These are phyloP conservation scores for Paradisaea rubra DNA, from an alignment of 2,113 vertebrate genomes.

Conservation along the genomic window DNA sequence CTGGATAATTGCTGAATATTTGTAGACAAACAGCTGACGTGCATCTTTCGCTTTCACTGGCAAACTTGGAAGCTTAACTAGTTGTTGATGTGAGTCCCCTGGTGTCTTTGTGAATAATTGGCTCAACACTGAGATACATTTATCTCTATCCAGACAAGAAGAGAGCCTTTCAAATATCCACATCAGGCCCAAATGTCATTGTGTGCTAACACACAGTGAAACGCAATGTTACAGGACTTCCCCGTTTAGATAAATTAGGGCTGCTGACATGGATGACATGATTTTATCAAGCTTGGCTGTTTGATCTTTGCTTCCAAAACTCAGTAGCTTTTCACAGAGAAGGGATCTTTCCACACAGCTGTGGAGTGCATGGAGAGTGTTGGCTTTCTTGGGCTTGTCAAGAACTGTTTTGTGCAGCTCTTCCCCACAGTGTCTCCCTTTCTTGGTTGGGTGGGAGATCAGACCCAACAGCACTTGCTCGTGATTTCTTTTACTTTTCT, in stretches of 20 bases:
- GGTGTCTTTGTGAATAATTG: slow-evolving; percentile 2
- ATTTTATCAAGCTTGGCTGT: background rate
- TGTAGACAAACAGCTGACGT: slow-evolving; percentile 48
- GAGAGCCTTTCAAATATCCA: background rate
- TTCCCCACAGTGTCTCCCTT: background rate
- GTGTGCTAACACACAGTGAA: background rate
- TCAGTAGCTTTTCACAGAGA: background rate
- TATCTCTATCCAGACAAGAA: background rate
- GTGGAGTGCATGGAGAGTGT: background rate
- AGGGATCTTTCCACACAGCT: background rate
- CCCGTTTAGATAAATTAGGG: background rate
- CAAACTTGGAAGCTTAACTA: slow-evolving; percentile 3
- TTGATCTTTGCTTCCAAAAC: background rate
- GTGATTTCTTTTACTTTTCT: accelerated
- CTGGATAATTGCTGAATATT: slow-evolving; percentile 52
- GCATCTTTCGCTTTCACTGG: background rate
- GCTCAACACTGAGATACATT: background rate
- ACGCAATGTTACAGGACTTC: background rate
- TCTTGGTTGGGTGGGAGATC: background rate
- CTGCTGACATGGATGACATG: background rate
- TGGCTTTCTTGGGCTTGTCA: background rate
- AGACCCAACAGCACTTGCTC: background rate
- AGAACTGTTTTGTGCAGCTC: background rate
- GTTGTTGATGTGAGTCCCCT: slow-evolving; percentile 22
- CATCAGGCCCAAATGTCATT: background rate